phyloP scores from a whole-genome alignment of 2,797 vertebrate genomes.

The Sebastes glaucus region DNA sequence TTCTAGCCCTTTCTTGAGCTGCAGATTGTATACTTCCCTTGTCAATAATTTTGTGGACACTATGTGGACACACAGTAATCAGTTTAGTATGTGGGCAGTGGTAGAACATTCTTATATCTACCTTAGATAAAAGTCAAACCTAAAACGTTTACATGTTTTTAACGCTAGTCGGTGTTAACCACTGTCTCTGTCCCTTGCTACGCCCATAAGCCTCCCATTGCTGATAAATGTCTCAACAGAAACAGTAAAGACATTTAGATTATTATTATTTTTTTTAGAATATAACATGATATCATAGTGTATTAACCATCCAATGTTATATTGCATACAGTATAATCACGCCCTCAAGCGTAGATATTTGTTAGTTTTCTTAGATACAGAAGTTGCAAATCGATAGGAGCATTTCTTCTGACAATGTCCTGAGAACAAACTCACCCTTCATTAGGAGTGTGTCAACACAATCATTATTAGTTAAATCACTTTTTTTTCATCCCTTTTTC shows the following conservation, averaged over 20 bases:
- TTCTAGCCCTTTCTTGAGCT: slow-evolving; percentile 39
- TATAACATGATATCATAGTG: slow-evolving; percentile 42
- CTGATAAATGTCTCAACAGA: slow-evolving; percentile 33
- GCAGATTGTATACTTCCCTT: slow-evolving; percentile 31
- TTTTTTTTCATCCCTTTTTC: slow-evolving; percentile 46
- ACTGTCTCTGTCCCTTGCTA: slow-evolving; percentile 7
- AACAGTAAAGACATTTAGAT: slow-evolving; percentile 10
- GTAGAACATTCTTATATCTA: slow-evolving; percentile 27
- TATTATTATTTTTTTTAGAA: slow-evolving; percentile 5
- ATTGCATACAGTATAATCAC: slow-evolving; percentile 75
- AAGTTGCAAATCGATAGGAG: slow-evolving; percentile 6
- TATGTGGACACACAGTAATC: slow-evolving; percentile 26
- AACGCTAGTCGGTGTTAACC: slow-evolving; percentile 45
- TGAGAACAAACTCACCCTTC: slow-evolving; percentile 15
- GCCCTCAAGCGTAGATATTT: slow-evolving; percentile 4
- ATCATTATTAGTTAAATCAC: slow-evolving; percentile 56
- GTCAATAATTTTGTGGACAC: slow-evolving; percentile 31
- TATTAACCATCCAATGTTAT: slow-evolving; percentile 82
- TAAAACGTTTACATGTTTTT: slow-evolving; percentile 51
- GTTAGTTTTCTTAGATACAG: neutral
- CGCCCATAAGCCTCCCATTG: neutral
- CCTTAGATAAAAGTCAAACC: neutral
- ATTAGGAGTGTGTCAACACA: slow-evolving; percentile 5
- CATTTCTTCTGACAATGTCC: slow-evolving; percentile 8
- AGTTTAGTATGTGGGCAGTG: slow-evolving; percentile 16